These are phyloP conservation scores for Neodiprion pinetum DNA, from an alignment of 1,140 invertebrate species.

Conservation along the genomic window DNA sequence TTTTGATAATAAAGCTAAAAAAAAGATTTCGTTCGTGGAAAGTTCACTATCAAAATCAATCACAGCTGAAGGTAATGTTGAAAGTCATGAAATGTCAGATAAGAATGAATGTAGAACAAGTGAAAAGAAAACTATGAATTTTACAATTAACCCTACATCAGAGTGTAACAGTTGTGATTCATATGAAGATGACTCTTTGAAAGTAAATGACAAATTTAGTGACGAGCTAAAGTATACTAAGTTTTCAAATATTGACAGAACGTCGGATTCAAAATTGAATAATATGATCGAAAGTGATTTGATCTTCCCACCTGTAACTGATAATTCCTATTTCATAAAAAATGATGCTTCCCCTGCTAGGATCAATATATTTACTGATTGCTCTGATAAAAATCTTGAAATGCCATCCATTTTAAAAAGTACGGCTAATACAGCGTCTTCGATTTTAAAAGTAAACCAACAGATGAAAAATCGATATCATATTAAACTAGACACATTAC, in stretches of 20 bases:
- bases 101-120: neutral
- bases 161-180: neutral
- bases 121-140: neutral
- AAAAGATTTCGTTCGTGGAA: neutral
- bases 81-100: neutral
- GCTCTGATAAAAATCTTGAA: neutral
- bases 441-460: neutral
- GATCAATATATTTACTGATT: neutral
- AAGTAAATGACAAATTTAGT: neutral
- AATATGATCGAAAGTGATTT: neutral
- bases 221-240: neutral
- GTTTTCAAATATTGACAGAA: neutral
- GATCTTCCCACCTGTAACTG: neutral
- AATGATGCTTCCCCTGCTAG: neutral
- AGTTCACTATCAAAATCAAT: neutral
- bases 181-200: neutral
- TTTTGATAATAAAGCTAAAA: neutral
- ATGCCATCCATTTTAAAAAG: neutral
- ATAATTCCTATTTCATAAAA: conserved; percentile 3
- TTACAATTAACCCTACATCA: neutral
- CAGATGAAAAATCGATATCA: neutral
- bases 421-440: neutral
- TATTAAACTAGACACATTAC: neutral
- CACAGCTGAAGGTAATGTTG: neutral
- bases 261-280: neutral